These are phyloP conservation scores for Brienomyrus longianalis DNA, from an alignment of 2,113 vertebrate genomes.

Conservation along the genomic window DNA sequence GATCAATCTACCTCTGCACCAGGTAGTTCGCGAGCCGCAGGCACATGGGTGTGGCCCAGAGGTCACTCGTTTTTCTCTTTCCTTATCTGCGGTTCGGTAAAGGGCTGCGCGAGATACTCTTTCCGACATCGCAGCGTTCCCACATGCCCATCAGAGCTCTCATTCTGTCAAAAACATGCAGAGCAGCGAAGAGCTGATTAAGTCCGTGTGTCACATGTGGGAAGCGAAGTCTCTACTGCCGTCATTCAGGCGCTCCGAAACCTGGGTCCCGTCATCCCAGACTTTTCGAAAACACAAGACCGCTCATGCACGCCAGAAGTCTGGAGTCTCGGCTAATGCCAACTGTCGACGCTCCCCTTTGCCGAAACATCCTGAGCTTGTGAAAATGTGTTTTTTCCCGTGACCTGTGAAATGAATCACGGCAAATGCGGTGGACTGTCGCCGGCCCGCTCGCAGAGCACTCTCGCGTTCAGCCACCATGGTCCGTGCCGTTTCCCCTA, in stretches of 20 bases:
- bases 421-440: neutral
- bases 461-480: neutral
- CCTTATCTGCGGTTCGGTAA: neutral
- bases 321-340: neutral
- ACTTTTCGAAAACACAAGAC: neutral
- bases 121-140: neutral
- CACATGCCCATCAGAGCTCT: neutral
- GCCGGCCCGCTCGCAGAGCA: neutral
- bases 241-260: neutral
- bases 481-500: neutral
- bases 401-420: neutral
- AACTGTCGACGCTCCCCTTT: neutral
- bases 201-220: neutral
- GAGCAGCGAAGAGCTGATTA: neutral
- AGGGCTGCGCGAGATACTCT: neutral
- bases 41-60: neutral
- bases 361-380: neutral
- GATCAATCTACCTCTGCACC: constrained; percentile 85
- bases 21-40: constrained; percentile 59
- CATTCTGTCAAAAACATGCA: neutral
- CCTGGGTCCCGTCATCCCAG: neutral
- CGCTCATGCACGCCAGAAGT: neutral
- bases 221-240: neutral
- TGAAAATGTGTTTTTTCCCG: neutral
- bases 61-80: neutral